A percentile compares a stretch with the other conserved stretches of the same genome.
Conservation (phyloP, 2,888 invertebrate genomes). For the Mylabris sibirica region DNA sequence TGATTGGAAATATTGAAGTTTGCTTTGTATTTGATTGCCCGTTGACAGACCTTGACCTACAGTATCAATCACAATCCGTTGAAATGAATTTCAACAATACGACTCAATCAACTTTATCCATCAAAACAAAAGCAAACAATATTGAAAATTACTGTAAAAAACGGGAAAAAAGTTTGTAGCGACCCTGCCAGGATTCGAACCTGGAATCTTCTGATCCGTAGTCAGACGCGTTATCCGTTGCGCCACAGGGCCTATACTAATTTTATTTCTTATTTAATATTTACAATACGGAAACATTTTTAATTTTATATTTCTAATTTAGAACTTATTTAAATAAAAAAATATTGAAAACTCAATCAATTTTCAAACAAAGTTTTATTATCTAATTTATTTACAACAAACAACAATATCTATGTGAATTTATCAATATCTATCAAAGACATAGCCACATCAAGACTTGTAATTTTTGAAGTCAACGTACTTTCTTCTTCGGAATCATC, state of each 20-base stretch:
- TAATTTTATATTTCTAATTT: too few species aligned
- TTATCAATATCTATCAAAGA: constrained; percentile 55
- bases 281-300: neutral
- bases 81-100: too few species aligned
- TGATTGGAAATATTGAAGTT: constrained; percentile 39
- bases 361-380: constrained; percentile 9
- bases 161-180: constrained; percentile 28
- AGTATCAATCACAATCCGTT: constrained; percentile 12
- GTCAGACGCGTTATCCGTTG: constrained; percentile 68
- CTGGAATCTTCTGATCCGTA: constrained; percentile 67
- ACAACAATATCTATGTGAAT: constrained; percentile 33
- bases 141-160: neutral
- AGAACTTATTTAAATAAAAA: too few species aligned
- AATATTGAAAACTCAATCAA: too few species aligned
- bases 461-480: constrained; percentile 45
- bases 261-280: neutral
- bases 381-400: neutral
- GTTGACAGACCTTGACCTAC: constrained; percentile 18
- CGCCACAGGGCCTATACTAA: constrained; percentile 62
- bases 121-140: neutral
- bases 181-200: constrained; percentile 66
- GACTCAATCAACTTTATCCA: neutral
- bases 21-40: constrained; percentile 26
- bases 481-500: constrained; percentile 45
- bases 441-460: constrained; percentile 52